phyloP scores from a whole-genome alignment of 2,113 vertebrate genomes.

The Phyllostomus discolor region DNA sequence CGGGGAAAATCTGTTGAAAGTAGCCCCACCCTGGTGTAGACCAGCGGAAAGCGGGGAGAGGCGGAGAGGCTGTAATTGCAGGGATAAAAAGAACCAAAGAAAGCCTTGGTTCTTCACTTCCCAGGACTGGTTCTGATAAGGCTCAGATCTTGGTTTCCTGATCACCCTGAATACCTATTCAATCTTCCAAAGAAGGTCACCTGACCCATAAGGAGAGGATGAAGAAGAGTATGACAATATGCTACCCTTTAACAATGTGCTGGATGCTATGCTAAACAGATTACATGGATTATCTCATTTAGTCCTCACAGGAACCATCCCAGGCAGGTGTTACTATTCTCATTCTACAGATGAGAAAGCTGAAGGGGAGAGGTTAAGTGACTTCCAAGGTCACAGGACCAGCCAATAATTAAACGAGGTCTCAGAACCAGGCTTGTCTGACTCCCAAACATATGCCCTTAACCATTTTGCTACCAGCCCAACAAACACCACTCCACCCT shows the following conservation, averaged over 20 bases:
- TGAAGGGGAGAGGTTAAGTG: not conserved
- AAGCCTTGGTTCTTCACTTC: not conserved
- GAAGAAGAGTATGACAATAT: not conserved
- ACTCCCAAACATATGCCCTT: not conserved
- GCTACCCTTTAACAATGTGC: not conserved
- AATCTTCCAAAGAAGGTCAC: not conserved
- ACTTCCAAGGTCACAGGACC: not conserved
- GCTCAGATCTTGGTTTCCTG: not conserved
- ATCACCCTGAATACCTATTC: not conserved
- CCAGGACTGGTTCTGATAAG: not conserved
- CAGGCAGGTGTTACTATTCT: not conserved
- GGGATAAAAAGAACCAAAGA: not conserved
- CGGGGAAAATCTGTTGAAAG: not conserved
- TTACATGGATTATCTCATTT: not conserved
- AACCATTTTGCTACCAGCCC: not conserved
- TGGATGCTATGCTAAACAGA: not conserved
- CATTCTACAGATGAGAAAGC: not conserved
- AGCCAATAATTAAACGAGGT: not conserved
- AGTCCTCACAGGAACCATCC: not conserved
- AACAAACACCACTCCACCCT: too few relatives aligned
- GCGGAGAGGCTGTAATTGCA: not conserved
- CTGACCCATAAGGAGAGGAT: not conserved
- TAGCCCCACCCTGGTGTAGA: not conserved
- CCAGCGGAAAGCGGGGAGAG: not conserved
- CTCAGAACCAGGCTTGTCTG: not conserved